A percentile compares a stretch with the other conserved stretches of the same genome.
These are phyloP conservation scores for Rhea americana DNA, from an alignment of 2,113 vertebrate species.

Conservation along the genomic window DNA sequence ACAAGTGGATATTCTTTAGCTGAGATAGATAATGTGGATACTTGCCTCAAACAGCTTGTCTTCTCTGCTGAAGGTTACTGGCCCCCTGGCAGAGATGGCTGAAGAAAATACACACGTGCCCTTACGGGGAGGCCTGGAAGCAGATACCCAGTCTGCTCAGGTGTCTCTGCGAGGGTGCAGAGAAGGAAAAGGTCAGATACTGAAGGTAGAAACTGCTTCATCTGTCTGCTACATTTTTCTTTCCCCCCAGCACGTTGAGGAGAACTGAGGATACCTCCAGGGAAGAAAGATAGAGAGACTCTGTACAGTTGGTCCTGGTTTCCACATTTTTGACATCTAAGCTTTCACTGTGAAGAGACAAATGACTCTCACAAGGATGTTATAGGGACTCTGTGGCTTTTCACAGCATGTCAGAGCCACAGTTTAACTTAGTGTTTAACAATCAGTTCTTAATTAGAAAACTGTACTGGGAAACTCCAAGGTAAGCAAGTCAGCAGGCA, in stretches of 20 bases:
- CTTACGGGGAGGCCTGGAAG: background rate
- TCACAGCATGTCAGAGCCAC: constrained; percentile 3
- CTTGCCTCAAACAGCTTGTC: background rate
- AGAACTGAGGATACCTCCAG: background rate
- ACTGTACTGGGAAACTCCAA: background rate
- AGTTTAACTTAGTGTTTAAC: background rate
- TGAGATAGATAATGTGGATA: background rate
- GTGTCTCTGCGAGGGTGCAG: background rate
- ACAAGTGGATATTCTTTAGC: background rate
- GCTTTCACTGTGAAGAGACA: background rate
- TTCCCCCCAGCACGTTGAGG: fast-evolving
- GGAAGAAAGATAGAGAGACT: background rate
- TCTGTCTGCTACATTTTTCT: background rate
- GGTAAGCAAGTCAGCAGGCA: background rate
- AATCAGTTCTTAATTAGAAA: constrained; percentile 12
- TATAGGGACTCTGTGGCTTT: background rate
- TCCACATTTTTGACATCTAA: background rate
- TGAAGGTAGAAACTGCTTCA: background rate
- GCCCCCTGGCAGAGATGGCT: background rate
- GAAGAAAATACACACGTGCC: background rate
- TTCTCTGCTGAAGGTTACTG: background rate
- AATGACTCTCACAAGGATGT: background rate
- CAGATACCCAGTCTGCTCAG: background rate
- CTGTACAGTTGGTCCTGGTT: background rate
- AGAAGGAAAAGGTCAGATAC: background rate